phyloP scores from a whole-genome alignment of 2,113 vertebrate genomes.

The Oreochromis aureus region DNA sequence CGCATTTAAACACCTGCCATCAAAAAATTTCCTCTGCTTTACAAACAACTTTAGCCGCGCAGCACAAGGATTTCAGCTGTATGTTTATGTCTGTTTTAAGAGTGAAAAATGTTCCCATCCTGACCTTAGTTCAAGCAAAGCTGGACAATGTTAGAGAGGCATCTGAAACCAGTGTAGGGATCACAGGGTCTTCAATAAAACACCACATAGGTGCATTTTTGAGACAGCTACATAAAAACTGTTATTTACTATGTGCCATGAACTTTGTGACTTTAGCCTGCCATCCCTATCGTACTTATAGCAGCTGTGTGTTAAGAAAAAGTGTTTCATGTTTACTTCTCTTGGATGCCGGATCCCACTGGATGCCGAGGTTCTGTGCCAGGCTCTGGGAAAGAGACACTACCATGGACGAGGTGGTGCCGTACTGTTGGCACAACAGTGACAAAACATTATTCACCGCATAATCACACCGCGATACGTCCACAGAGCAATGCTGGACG shows the following conservation, averaged over 20 bases:
- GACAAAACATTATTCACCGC: not conserved
- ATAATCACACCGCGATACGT: not conserved
- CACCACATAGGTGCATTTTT: not conserved
- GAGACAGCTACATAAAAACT: not conserved
- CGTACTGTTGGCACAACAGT: conserved; percentile 78
- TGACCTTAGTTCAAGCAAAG: not conserved
- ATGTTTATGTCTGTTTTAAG: not conserved
- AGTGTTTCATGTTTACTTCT: conserved; percentile 83
- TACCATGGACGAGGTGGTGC: conserved; percentile 82
- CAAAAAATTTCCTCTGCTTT: not conserved
- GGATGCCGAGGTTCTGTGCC: conserved; percentile 95
- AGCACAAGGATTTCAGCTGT: not conserved
- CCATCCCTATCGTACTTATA: not conserved
- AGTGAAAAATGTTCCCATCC: not conserved
- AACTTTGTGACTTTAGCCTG: not conserved
- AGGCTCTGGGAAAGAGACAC: conserved; percentile 87
- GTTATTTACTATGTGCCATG: not conserved
- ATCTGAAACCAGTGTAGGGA: not conserved
- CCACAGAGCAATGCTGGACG: not conserved
- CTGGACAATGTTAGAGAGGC: not conserved
- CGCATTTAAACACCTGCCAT: not conserved
- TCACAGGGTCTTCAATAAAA: not conserved
- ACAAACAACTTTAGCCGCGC: not conserved
- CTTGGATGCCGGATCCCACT: conserved; percentile 88
- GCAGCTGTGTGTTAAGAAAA: not conserved